Conservation (phyloP, 2,888 invertebrate genomes). For the Diloba caeruleocephala region DNA sequence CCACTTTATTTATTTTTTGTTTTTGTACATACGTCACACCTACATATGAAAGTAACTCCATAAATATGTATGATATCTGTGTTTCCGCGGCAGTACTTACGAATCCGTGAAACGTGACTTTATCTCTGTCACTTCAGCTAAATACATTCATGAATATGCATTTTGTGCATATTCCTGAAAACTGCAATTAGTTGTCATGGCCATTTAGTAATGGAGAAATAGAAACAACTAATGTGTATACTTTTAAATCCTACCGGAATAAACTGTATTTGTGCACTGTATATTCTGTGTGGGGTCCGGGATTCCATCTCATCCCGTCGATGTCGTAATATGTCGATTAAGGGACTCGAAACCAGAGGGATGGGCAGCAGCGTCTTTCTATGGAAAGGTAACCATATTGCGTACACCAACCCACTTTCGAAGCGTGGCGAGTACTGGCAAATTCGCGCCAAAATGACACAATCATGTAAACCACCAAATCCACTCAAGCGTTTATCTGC, state of each 20-base stretch:
- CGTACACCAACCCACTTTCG: no score
- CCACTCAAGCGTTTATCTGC: no score
- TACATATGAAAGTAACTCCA: not conserved
- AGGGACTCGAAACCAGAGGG: no score
- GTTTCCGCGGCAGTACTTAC: slow-evolving; percentile 12
- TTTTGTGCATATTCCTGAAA: slow-evolving; percentile 7
- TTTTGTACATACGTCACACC: not conserved
- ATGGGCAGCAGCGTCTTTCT: no score
- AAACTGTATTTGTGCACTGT: not conserved
- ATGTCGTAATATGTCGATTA: no score
- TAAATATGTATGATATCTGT: slow-evolving; percentile 23
- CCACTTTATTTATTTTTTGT: not conserved
- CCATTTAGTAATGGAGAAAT: slow-evolving; percentile 14
- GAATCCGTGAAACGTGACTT: slow-evolving; percentile 27
- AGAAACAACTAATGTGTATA: not conserved
- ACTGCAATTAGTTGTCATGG: slow-evolving; percentile 17
- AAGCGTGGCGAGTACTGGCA: no score
- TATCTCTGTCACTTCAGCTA: slow-evolving; percentile 7
- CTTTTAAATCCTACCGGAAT: not conserved
- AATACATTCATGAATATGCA: slow-evolving; percentile 38
- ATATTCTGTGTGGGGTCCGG: no score
- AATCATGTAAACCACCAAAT: no score
- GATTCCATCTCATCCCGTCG: no score
- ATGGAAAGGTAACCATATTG: no score
- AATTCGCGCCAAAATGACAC: no score